Conservation (phyloP, 2,888 invertebrate genomes). For the Drosophila paramelanica region DNA sequence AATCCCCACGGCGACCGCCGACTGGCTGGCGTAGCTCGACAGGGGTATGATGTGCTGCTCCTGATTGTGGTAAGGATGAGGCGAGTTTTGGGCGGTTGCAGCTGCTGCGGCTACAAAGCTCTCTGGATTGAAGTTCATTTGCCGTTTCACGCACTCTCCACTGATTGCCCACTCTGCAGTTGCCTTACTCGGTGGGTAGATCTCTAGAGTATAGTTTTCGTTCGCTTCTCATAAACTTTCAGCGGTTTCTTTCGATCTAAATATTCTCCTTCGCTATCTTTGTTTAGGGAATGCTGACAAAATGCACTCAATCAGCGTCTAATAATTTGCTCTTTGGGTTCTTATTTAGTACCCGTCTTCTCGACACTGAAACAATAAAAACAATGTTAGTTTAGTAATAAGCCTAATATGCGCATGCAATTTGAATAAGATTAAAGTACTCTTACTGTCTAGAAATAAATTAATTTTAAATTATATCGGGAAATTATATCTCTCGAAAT, state of each 20-base stretch:
- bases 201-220: constrained; percentile 3
- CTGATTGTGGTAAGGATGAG: constrained; percentile 25
- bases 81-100: constrained; percentile 51
- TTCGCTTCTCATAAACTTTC: constrained; percentile 29
- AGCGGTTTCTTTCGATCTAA: constrained; percentile 5
- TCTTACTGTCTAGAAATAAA: too few relatives aligned
- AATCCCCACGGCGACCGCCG: constrained; percentile 23
- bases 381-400: constrained; percentile 7
- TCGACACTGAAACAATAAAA: constrained; percentile 39
- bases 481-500: too few relatives aligned
- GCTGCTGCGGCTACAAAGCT: constrained; percentile 65
- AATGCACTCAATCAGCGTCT: constrained; percentile 76
- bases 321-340: constrained; percentile 45
- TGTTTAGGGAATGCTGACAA: constrained; percentile 68
- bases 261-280: constrained; percentile 21
- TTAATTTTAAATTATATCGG: too few relatives aligned
- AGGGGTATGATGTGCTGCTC: constrained; percentile 57
- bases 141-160: constrained; percentile 31
- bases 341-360: constrained; percentile 13
- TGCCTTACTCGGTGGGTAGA: constrained; percentile 29
- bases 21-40: constrained; percentile 42
- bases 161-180: not conserved
- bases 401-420: not conserved
- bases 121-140: constrained; percentile 80
- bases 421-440: too few relatives aligned